These are phyloP conservation scores for Dolichoris vasculosae DNA, from an alignment of 1,140 invertebrate genomes.

Conservation along the genomic window DNA sequence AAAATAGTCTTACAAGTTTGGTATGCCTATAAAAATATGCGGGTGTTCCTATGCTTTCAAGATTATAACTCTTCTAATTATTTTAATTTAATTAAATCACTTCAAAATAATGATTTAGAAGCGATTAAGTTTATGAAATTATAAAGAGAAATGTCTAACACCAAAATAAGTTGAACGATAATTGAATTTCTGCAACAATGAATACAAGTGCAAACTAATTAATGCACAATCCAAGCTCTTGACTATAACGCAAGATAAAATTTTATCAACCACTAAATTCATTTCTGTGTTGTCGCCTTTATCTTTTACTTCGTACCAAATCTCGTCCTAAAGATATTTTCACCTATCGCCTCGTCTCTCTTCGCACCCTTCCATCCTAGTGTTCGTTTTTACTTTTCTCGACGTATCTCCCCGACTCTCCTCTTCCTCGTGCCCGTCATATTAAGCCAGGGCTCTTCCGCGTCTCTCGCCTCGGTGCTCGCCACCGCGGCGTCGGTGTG, in stretches of 20 bases:
- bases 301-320: background rate
- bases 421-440: constrained; percentile 14
- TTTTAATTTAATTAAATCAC: background rate
- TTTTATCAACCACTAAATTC: background rate
- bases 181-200: background rate
- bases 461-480: background rate
- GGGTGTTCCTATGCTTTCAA: background rate
- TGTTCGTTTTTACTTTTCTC: background rate
- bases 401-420: background rate
- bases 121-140: background rate
- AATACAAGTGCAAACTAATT: background rate
- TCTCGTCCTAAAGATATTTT: background rate
- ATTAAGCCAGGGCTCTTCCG: constrained; percentile 23
- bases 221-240: background rate
- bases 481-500: background rate
- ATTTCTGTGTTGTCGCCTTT: background rate
- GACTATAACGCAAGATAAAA: background rate
- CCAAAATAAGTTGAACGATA: no score
- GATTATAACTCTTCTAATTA: constrained; percentile 1
- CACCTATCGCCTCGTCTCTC: constrained; percentile 51
- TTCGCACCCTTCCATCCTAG: constrained; percentile 34
- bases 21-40: background rate
- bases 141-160: no score
- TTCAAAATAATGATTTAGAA: background rate
- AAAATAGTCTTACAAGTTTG: background rate